Base-by-base conservation (phyloP, 2,888 invertebrate genomes). In the Dichetophora obliterata region DNA sequence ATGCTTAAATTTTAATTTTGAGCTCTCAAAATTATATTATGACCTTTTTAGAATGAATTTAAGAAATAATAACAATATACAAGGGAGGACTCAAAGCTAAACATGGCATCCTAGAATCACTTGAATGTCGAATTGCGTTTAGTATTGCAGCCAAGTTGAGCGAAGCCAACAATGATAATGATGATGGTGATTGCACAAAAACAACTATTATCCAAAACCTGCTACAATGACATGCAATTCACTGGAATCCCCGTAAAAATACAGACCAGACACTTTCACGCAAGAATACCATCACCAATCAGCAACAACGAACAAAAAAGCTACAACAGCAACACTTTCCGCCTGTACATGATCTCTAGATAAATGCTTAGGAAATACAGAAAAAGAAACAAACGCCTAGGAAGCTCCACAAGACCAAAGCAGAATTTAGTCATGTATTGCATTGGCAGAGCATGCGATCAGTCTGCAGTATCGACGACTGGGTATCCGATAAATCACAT, bases 401-500 rank as follows among this genome's bases (percentile, higher is more conserved):
- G 43, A 43, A 43, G 11, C 43, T 61, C 34, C 5, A 14, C 19
- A 31, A 43, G 14, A 31, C n/a, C 16, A 3, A 31, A 63, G 19
- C 54, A 22, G 54, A 19, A n/a, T 27, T 31, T 27, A 27, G 31
- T 31, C 27, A 14, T n/a, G 63, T 24, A 63, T 31, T 4, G n/a
- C 63, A n/a, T 5, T 27, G 34, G 59, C 71, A 19, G 34, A 8
- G 61, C 72, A 72, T 72, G 72, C 59, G 72, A 72, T 72, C 59
- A 31, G n/a, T 68, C 34, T 14, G 19, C 69, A 54, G 22, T 50
- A 48, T 11, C 34, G 66, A 57, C 57, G 27, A n/a, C 65, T 52
- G 11, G 8, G 71, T 71, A 66, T 73, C 77, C 73, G 73, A 77
- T 77, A 77, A 77, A 77, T 77, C 77, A 77, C 77, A 61, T 77